phyloP scores from a whole-genome alignment of 2,888 invertebrate species.

The Sphaerophoria rueppellii region DNA sequence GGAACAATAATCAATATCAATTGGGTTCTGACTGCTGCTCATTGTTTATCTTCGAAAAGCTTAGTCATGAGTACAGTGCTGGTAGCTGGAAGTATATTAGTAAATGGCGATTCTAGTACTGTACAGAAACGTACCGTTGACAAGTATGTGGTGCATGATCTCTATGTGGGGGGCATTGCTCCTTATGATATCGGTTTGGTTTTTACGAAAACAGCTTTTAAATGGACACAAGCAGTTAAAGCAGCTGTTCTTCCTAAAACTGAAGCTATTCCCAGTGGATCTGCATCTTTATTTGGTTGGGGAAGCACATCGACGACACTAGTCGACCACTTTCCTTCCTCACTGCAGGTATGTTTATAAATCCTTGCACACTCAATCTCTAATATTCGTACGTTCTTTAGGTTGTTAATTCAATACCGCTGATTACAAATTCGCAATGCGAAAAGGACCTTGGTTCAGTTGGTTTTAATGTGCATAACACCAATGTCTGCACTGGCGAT shows the following conservation, averaged over 20 bases:
- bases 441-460: conserved; percentile 78
- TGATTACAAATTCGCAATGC: conserved; percentile 78
- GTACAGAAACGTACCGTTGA: conserved; percentile 78
- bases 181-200: conserved; percentile 81
- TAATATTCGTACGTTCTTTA: conserved; percentile 64
- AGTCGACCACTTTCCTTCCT: conserved; percentile 75
- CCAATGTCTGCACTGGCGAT: conserved; percentile 80
- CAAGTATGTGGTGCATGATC: conserved; percentile 78
- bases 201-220: conserved; percentile 78
- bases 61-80: conserved; percentile 78
- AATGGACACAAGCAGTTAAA: conserved; percentile 77
- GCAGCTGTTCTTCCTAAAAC: conserved; percentile 78
- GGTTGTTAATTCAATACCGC: conserved; percentile 78
- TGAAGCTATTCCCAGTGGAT: conserved; percentile 77
- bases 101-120: conserved; percentile 34
- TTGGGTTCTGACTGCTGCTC: conserved; percentile 82
- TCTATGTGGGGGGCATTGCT: conserved; percentile 79
- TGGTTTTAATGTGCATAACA: conserved; percentile 78
- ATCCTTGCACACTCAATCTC: background rate
- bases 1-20: conserved; percentile 80
- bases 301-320: conserved; percentile 80
- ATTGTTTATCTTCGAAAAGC: conserved; percentile 78
- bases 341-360: conserved; percentile 1
- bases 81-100: conserved; percentile 76
- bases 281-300: conserved; percentile 80